These are phyloP conservation scores for Parotocinclus haroldoi DNA, from an alignment of 2,797 vertebrate species.

Conservation along the genomic window DNA sequence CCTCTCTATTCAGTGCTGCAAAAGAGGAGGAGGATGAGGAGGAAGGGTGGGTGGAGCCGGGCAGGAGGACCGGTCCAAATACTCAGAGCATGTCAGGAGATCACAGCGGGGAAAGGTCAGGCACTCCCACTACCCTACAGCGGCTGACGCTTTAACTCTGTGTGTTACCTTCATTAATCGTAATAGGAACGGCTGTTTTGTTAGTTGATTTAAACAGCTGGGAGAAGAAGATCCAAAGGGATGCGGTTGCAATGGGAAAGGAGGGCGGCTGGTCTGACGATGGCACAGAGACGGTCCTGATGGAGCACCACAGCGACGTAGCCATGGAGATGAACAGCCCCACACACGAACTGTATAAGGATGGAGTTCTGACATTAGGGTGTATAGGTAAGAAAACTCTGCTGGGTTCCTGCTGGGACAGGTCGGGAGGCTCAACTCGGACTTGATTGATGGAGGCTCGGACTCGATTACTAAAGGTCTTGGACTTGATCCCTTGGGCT, in stretches of 20 bases:
- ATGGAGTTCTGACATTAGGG: slow-evolving; percentile 85
- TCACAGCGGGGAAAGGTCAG: slow-evolving; percentile 82
- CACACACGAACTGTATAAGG: slow-evolving; percentile 81
- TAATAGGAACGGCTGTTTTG: slow-evolving; percentile 1
- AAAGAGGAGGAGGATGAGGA: slow-evolving; percentile 79
- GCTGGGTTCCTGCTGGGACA: too few relatives aligned
- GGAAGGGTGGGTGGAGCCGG: slow-evolving; percentile 71
- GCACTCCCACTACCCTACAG: not conserved
- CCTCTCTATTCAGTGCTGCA: slow-evolving; percentile 73
- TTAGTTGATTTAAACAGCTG: slow-evolving; percentile 87
- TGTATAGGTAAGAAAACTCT: slow-evolving; percentile 79
- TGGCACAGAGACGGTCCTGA: slow-evolving; percentile 66
- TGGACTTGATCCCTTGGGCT: too few relatives aligned
- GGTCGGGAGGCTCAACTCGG: too few relatives aligned
- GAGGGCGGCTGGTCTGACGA: slow-evolving; percentile 68
- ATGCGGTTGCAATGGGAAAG: slow-evolving; percentile 66
- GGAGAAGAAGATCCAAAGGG: slow-evolving; percentile 87
- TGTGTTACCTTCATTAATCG: slow-evolving; percentile 6
- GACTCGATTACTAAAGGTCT: too few relatives aligned
- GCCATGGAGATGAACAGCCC: slow-evolving; percentile 77
- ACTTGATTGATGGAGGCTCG: too few relatives aligned
- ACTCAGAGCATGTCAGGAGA: slow-evolving; percentile 81
- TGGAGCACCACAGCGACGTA: slow-evolving; percentile 83
- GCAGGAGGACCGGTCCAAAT: slow-evolving; percentile 82
- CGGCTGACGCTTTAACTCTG: not conserved